Evolutionary conservation across 2,888 invertebrate species (phyloP), one percentile per base, ranked within the genome.

Genomic region (Pammene fasciana): DNA sequence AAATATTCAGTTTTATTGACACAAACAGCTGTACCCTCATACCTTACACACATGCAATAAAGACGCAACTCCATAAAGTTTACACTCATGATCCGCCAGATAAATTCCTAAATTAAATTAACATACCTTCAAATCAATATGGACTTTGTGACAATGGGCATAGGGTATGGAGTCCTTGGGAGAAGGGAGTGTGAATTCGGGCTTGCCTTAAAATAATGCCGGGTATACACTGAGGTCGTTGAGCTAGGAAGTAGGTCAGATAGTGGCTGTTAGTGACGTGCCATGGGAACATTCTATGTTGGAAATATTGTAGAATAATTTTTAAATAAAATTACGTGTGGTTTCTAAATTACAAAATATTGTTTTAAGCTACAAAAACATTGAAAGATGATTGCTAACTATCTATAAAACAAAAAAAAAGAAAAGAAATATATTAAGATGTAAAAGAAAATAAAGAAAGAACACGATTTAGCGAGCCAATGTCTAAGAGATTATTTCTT

Each of bases 71-170:
- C 86, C 85, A 89, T 88, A 89, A 89, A 90, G 77, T 90, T 90
- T 86, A 89, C 87, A 88, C 86, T 88, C 85, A 86, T 87, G 89
- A 90, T 88, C 87, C 84, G 79, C 83, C 87, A 89, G 89, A 91
- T 89, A 90, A 90, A 89, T 90, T 86, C 86, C 86, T 88, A 90
- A 90, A 90, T 90, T 91, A 90, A 89, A 88, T 87, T 87, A 75
- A 76, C 59, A 34, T 45, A 26, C 14, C 61, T 43, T 56, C 82
- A 81, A 72, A 66, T 76, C 68, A 87, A 73, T 82, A 70, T 79
- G 68, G 64, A 72, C 80, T 79, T 74, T 86, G 82, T 48, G 50
- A 48, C 43, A 62, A 1, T 56, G 78, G 82, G 74, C 83, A 77
- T 71, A 72, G 76, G 79, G 74, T 79, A 80, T 82, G 4, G 75